A percentile compares a stretch with the other conserved stretches of the same genome.
Conservation (phyloP, 1,140 invertebrate species). For the Stratiolaelaps scimitus region DNA sequence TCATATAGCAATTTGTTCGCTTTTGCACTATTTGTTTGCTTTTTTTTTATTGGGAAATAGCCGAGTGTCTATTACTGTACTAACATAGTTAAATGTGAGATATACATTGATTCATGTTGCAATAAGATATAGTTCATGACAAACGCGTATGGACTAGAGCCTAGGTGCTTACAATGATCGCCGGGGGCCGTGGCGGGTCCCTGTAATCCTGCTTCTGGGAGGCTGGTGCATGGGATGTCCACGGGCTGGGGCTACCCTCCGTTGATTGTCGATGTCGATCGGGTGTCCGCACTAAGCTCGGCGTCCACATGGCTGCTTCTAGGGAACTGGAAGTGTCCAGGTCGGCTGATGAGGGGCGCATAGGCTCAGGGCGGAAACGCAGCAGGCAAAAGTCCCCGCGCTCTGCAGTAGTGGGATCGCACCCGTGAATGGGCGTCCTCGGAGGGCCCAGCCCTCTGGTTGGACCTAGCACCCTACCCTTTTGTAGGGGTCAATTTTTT, state of each 20-base stretch:
- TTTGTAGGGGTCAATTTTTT: no score
- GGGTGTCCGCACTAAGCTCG: conserved; percentile 50
- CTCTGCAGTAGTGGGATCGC: conserved; percentile 93
- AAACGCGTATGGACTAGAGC: not conserved
- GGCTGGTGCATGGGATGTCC: conserved; percentile 42
- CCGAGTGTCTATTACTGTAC: no score
- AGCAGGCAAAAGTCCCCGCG: conserved; percentile 93
- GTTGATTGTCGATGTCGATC: conserved; percentile 46
- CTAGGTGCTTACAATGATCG: not conserved
- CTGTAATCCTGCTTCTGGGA: conserved; percentile 49
- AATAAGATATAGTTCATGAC: no score
- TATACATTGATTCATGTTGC: no score
- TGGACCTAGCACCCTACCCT: conserved; percentile 19
- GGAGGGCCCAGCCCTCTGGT: conserved; percentile 20
- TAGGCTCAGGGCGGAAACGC: conserved; percentile 89
- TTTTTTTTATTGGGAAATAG: no score
- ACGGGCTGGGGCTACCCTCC: conserved; percentile 43
- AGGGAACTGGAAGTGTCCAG: conserved; percentile 67
- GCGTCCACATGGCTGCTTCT: conserved; percentile 75
- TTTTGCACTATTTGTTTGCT: no score
- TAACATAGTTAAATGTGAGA: no score
- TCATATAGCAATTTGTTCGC: no score
- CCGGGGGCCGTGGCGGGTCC: conserved; percentile 42
- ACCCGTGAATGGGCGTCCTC: conserved; percentile 66
- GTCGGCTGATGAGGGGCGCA: conserved; percentile 80